phyloP scores from a whole-genome alignment of 2,888 invertebrate species.

The Antitype chi region DNA sequence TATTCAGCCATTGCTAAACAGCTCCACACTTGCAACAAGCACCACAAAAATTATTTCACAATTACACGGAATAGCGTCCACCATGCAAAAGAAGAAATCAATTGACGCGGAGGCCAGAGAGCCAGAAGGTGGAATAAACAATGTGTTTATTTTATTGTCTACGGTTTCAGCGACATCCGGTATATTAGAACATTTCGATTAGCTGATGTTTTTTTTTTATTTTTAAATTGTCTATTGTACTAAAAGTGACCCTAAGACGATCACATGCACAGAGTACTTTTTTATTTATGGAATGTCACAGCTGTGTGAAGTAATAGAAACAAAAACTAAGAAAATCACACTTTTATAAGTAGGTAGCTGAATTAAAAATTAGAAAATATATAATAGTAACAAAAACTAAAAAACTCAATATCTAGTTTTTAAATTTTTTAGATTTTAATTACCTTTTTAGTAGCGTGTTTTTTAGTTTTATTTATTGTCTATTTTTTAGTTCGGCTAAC shows the following conservation, averaged over 20 bases:
- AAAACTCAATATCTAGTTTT: too few relatives aligned
- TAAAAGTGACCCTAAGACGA: background rate
- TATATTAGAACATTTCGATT: slow-evolving; percentile 14
- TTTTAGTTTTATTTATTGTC: too few relatives aligned
- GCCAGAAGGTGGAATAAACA: slow-evolving; percentile 17
- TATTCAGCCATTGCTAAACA: slow-evolving; percentile 79
- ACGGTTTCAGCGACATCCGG: slow-evolving; percentile 41
- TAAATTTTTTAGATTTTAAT: too few relatives aligned
- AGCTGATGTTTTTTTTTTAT: background rate
- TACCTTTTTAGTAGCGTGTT: too few relatives aligned
- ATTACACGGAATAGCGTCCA: slow-evolving; percentile 2
- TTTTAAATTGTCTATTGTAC: slow-evolving; percentile 1
- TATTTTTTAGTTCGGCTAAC: too few relatives aligned
- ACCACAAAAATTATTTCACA: slow-evolving; percentile 28
- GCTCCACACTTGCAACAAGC: slow-evolving; percentile 14
- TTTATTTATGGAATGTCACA: too few relatives aligned
- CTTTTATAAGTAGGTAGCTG: too few relatives aligned
- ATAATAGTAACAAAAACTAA: too few relatives aligned
- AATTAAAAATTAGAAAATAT: too few relatives aligned
- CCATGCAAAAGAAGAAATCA: slow-evolving; percentile 30
- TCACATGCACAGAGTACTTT: too few relatives aligned
- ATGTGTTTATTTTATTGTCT: slow-evolving; percentile 19
- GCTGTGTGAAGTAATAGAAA: too few relatives aligned
- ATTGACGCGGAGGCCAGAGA: slow-evolving; percentile 24
- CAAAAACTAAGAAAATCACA: too few relatives aligned